A percentile compares a stretch with the other conserved stretches of the same genome.
These are phyloP conservation scores for Microplitis manilae DNA, from an alignment of 2,888 invertebrate genomes.

Conservation along the genomic window DNA sequence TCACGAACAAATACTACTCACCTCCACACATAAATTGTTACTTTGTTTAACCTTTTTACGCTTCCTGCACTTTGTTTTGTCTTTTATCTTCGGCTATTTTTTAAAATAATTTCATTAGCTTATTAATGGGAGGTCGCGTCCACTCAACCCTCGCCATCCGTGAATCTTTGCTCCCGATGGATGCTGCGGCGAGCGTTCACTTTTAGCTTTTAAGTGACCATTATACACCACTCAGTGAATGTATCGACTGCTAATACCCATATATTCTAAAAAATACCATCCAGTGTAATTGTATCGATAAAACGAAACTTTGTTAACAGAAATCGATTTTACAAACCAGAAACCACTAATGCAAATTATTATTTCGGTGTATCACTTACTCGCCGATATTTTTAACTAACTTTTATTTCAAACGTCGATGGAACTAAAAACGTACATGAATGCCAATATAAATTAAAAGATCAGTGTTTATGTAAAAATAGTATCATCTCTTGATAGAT, in stretches of 20 bases:
- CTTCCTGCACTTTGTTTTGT: background rate
- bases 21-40: too few relatives aligned
- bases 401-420: background rate
- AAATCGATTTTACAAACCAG: slow-evolving; percentile 49
- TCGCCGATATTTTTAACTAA: background rate
- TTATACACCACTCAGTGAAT: slow-evolving; percentile 52
- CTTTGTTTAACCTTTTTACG: background rate
- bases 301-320: slow-evolving; percentile 51
- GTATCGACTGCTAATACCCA: slow-evolving; percentile 37
- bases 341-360: slow-evolving; percentile 31
- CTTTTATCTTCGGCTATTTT: background rate
- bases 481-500: slow-evolving; percentile 5
- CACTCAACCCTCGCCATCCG: background rate
- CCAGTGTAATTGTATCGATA: slow-evolving; percentile 18
- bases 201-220: slow-evolving; percentile 52
- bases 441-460: too few relatives aligned
- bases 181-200: slow-evolving; percentile 42
- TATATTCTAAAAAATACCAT: background rate
- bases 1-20: too few relatives aligned
- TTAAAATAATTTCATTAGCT: background rate
- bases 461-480: background rate
- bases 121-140: background rate
- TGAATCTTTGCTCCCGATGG: slow-evolving; percentile 1
- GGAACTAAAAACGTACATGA: too few relatives aligned
- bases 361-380: slow-evolving; percentile 13